Conservation (phyloP, 2,797 vertebrate species). For the Macrochelys suwanniensis region DNA sequence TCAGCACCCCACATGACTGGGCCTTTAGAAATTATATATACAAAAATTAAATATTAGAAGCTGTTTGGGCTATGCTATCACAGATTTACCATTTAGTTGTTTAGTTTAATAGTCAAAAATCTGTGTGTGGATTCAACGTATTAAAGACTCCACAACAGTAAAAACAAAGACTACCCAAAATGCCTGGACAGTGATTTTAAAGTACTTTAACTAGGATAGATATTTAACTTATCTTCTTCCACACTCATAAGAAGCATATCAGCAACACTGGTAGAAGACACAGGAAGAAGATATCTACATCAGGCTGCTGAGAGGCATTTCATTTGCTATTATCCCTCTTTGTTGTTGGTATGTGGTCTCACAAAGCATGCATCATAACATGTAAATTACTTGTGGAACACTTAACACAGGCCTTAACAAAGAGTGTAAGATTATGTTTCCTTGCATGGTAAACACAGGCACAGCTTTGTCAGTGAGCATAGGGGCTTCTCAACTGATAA, state of each 20-base stretch:
- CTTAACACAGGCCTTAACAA: conserved; percentile 6
- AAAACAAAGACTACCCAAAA: background rate
- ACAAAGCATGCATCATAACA: background rate
- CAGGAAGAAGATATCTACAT: background rate
- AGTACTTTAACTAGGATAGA: background rate
- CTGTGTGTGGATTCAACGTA: background rate
- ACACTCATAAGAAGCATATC: background rate
- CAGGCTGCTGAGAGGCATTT: background rate
- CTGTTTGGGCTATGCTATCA: background rate
- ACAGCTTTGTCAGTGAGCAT: background rate
- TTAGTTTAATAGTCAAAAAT: background rate
- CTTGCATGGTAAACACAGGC: conserved; percentile 1
- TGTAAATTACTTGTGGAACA: background rate
- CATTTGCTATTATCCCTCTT: background rate
- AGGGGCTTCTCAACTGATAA: conserved; percentile 5
- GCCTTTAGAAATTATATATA: background rate
- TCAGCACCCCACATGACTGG: fast-evolving
- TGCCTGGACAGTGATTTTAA: background rate
- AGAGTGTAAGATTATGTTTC: background rate
- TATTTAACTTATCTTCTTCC: background rate
- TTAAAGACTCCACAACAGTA: background rate
- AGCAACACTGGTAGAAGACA: background rate
- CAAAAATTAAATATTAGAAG: background rate
- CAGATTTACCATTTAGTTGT: conserved; percentile 12
- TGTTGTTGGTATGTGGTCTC: background rate